Conservation (phyloP, 64 coral and sea anemone genomes). For the Stichodactyla helianthus region DNA sequence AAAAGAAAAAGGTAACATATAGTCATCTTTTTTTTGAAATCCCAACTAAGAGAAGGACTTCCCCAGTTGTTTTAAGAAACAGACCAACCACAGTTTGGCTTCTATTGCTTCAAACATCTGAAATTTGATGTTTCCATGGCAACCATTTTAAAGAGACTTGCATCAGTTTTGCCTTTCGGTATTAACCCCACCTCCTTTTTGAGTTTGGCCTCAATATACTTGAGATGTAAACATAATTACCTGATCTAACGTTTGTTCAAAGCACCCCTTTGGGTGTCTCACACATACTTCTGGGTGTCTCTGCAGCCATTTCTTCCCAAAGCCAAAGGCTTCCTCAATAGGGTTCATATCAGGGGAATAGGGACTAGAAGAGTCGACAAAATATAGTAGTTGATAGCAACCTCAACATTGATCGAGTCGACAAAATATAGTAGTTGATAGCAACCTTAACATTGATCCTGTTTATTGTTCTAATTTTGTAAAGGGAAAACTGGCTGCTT, state of each 20-base stretch:
- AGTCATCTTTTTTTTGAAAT: background rate
- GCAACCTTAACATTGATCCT: no score
- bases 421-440: no score
- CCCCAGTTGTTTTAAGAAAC: no score
- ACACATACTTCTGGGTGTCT: slow-evolving; percentile 31
- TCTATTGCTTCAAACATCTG: no score
- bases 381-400: no score
- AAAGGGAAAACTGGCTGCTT: no score
- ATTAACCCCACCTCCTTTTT: background rate
- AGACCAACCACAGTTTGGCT: no score
- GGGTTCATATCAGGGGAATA: slow-evolving; percentile 59
- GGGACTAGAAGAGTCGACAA: slow-evolving; percentile 22
- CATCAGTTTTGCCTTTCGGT: background rate
- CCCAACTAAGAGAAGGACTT: no score
- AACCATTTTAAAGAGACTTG: no score
- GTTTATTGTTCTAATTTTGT: no score
- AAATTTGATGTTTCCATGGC: no score
- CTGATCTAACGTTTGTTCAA: slow-evolving; percentile 25
- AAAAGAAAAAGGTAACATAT: background rate
- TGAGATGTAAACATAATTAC: background rate
- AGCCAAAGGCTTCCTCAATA: slow-evolving; percentile 38
- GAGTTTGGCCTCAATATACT: background rate
- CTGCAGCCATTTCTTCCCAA: slow-evolving; percentile 35
- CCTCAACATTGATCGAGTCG: no score
- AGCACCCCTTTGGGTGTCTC: slow-evolving; percentile 42